phyloP scores from a whole-genome alignment of 2,113 vertebrate species.

The Stictonetta naevosa region DNA sequence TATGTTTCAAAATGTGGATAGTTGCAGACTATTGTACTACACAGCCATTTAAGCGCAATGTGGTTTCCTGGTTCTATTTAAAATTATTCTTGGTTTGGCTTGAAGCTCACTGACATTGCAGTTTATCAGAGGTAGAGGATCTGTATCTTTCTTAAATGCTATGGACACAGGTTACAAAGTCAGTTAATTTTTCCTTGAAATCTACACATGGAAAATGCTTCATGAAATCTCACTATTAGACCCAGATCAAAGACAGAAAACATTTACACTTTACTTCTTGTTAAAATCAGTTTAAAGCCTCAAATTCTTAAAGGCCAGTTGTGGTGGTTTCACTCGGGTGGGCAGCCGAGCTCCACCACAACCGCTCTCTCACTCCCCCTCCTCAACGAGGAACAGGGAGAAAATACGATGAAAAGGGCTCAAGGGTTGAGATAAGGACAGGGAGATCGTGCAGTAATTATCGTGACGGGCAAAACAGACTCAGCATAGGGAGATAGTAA shows the following conservation, averaged over 20 bases:
- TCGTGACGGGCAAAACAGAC: too few species aligned
- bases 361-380: too few species aligned
- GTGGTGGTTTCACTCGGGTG: too few species aligned
- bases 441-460: too few species aligned
- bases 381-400: too few species aligned
- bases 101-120: neutral
- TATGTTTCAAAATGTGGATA: constrained; percentile 24
- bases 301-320: neutral
- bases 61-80: neutral
- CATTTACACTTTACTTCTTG: neutral
- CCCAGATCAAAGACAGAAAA: neutral
- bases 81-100: neutral
- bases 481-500: too few species aligned
- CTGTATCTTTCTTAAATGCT: neutral
- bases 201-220: neutral
- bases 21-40: constrained; percentile 48
- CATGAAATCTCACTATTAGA: neutral
- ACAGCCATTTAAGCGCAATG: constrained; percentile 32
- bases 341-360: too few species aligned
- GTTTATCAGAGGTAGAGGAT: neutral
- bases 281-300: neutral
- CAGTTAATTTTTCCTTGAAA: neutral
- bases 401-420: too few species aligned
- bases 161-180: neutral
- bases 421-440: too few species aligned